Percentiles rank a stretch among this genome's conserved stretches.
These are phyloP conservation scores for Distichodus sexfasciatus DNA, from an alignment of 2,797 vertebrate species.

Conservation along the genomic window DNA sequence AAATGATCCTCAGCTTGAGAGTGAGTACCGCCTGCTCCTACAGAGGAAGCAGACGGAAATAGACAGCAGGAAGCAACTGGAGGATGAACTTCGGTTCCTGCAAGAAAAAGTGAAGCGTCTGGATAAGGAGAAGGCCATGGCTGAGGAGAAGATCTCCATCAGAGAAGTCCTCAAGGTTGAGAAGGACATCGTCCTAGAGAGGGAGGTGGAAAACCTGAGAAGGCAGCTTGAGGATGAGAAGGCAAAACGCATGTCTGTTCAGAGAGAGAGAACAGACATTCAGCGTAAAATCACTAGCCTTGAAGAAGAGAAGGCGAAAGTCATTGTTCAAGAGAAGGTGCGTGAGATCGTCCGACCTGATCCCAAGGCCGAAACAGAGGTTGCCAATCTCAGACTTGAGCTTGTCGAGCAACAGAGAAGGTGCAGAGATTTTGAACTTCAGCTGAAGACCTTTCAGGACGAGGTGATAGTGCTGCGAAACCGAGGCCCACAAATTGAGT, in stretches of 20 bases:
- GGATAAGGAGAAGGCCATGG: slow-evolving; percentile 90
- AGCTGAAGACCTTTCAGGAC: slow-evolving; percentile 79
- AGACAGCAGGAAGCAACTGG: slow-evolving; percentile 76
- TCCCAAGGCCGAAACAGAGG: slow-evolving; percentile 91
- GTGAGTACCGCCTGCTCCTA: slow-evolving; percentile 80
- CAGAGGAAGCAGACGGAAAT: slow-evolving; percentile 80
- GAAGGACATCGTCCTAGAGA: slow-evolving; percentile 83
- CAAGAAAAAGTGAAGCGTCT: slow-evolving; percentile 86
- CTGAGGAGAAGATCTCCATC: slow-evolving; percentile 92
- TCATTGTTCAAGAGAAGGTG: slow-evolving; percentile 91
- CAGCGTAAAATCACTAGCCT: slow-evolving; percentile 84
- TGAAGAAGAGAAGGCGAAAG: slow-evolving; percentile 89
- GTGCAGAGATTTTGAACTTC: slow-evolving; percentile 79
- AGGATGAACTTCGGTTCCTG: slow-evolving; percentile 88
- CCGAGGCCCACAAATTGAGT: slow-evolving; percentile 87
- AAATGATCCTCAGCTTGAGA: slow-evolving; percentile 90
- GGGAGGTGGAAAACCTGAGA: slow-evolving; percentile 85
- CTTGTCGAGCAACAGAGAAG: slow-evolving; percentile 89
- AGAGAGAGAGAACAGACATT: slow-evolving; percentile 84
- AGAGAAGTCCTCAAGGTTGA: slow-evolving; percentile 97
- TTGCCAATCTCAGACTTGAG: slow-evolving; percentile 91
- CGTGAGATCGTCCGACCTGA: slow-evolving; percentile 94
- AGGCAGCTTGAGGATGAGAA: slow-evolving; percentile 88
- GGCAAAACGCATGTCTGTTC: slow-evolving; percentile 74
- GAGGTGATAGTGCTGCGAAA: slow-evolving; percentile 81